Percentiles rank a stretch among this genome's conserved stretches.
These are phyloP conservation scores for Timema cristinae DNA, from an alignment of 2,888 invertebrate genomes.

Conservation along the genomic window DNA sequence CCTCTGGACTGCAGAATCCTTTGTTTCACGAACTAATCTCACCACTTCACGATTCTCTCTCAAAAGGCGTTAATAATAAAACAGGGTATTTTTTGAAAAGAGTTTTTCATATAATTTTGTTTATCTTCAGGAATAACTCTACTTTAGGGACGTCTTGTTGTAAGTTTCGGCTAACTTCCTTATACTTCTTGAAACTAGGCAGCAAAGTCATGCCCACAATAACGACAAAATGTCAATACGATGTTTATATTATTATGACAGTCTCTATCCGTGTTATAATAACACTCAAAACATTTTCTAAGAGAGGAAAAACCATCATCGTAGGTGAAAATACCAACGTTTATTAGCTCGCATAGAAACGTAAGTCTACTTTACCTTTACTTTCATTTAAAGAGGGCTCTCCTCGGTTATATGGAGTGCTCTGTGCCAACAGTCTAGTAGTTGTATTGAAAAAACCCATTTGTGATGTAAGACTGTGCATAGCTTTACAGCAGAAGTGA, in stretches of 20 bases:
- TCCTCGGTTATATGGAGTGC: conserved; percentile 71
- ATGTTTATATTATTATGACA: conserved; percentile 91
- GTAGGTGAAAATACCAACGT: conserved; percentile 72
- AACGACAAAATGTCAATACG: conserved; percentile 87
- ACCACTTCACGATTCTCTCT: conserved; percentile 59
- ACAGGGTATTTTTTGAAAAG: conserved; percentile 84
- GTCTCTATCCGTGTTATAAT: conserved; percentile 91
- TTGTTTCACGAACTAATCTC: conserved; percentile 64
- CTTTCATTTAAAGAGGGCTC: conserved; percentile 70
- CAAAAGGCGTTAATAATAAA: conserved; percentile 73
- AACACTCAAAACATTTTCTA: conserved; percentile 79
- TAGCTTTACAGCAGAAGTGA: conserved; percentile 78
- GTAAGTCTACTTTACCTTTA: conserved; percentile 90
- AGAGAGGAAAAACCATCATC: conserved; percentile 82
- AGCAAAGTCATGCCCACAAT: conserved; percentile 96
- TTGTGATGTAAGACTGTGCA: conserved; percentile 84
- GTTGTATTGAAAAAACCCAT: conserved; percentile 77
- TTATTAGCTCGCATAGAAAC: conserved; percentile 88
- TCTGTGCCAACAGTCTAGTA: conserved; percentile 94
- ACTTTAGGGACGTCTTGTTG: conserved; percentile 63
- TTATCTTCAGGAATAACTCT: conserved; percentile 79
- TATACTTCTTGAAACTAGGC: conserved; percentile 70
- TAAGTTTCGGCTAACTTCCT: conserved; percentile 63
- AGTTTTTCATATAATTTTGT: conserved; percentile 75
- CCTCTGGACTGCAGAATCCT: conserved; percentile 88